Conservation (phyloP, 2,113 vertebrate species). For the Gobiocypris rarus region DNA sequence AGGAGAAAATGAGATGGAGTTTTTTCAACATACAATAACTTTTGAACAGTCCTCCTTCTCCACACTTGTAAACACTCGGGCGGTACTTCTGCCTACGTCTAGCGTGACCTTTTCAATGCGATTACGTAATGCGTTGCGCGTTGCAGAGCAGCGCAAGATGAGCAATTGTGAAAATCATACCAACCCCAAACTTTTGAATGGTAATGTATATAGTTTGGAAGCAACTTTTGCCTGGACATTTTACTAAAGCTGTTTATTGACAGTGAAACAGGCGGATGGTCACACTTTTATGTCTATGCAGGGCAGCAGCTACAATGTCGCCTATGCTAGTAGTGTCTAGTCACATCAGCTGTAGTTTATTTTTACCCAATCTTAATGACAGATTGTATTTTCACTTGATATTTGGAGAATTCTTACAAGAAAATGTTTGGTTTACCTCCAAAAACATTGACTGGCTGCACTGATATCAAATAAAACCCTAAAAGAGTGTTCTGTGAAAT, state of each 20-base stretch:
- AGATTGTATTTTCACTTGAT: constrained; percentile 16
- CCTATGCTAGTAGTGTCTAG: not conserved
- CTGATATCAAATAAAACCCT: not conserved
- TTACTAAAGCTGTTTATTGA: not conserved
- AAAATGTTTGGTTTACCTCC: not conserved
- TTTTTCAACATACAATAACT: too few species aligned
- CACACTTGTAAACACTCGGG: too few species aligned
- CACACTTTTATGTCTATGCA: not conserved
- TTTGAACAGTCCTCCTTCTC: too few species aligned
- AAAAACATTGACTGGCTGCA: not conserved
- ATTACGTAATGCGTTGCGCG: too few species aligned
- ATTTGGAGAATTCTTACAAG: not conserved
- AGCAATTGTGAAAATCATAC: not conserved
- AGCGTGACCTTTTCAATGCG: too few species aligned
- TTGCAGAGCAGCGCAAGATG: too few species aligned
- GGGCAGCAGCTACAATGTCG: not conserved
- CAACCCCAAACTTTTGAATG: not conserved
- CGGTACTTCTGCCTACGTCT: too few species aligned
- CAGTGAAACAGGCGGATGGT: not conserved
- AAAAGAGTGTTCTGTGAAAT: constrained; percentile 14
- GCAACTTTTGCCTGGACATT: not conserved
- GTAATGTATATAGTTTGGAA: not conserved
- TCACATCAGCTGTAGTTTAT: not conserved
- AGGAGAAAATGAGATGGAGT: too few species aligned
- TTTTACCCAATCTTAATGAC: not conserved